Evolutionary conservation across 1,140 invertebrate genomes (phyloP).

Genomic region (Drosophila pruinosa): DNA sequence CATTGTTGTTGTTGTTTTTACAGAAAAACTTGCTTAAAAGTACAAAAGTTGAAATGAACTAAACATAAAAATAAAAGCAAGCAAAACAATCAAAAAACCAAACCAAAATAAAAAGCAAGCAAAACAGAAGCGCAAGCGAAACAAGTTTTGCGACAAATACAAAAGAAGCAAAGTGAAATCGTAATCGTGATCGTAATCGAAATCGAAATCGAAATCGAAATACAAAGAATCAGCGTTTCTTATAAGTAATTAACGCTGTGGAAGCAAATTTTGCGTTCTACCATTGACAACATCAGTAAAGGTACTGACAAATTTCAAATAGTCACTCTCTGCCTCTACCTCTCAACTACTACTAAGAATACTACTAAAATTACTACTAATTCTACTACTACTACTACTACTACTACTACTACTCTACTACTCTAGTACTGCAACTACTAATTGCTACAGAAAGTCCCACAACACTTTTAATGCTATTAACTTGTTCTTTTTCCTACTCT

Average conservation of each 20-base stretch:
- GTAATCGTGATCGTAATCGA: conserved; percentile 23
- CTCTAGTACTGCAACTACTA: background rate
- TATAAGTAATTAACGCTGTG: conserved; percentile 19
- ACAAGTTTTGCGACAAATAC: conserved; percentile 42
- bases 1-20: conserved; percentile 78
- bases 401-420: conserved; percentile 3
- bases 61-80: conserved; percentile 39
- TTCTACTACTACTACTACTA: conserved; percentile 17
- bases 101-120: conserved; percentile 8
- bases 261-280: conserved; percentile 37
- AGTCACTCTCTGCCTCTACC: conserved; percentile 50
- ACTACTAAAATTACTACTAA: conserved; percentile 22
- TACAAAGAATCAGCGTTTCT: conserved; percentile 40
- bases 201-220: conserved; percentile 14
- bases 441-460: conserved; percentile 24
- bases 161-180: conserved; percentile 37
- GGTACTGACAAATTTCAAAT: conserved; percentile 60
- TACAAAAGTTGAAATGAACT: conserved; percentile 63
- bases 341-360: conserved; percentile 37
- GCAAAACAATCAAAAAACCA: conserved; percentile 26
- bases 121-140: conserved; percentile 28
- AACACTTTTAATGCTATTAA: conserved; percentile 46
- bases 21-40: conserved; percentile 81
- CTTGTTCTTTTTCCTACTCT: conserved; percentile 22
- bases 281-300: conserved; percentile 59